Conservation (phyloP, 2,888 invertebrate genomes). For the Callosobruchus maculatus region DNA sequence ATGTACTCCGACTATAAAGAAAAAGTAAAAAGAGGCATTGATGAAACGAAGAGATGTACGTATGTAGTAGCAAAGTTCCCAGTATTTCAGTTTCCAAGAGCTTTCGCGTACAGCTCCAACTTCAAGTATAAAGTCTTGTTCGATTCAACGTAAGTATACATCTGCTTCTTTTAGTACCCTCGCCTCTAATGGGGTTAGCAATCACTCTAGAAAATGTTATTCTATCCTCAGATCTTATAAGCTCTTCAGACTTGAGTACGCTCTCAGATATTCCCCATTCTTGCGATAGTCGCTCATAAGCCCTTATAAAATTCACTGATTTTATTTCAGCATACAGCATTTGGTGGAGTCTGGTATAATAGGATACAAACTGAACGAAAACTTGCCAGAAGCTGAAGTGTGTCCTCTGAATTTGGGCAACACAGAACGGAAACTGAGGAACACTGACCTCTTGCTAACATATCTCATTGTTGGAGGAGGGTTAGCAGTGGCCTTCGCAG, state of each 20-base stretch:
- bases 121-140: constrained; percentile 61
- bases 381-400: constrained; percentile 71
- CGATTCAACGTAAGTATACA: constrained; percentile 63
- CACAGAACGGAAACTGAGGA: constrained; percentile 72
- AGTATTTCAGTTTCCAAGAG: constrained; percentile 63
- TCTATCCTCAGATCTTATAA: too few relatives aligned
- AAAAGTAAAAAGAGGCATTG: constrained; percentile 52
- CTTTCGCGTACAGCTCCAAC: constrained; percentile 67
- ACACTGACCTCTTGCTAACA: constrained; percentile 75
- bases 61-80: constrained; percentile 71
- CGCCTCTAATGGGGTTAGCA: too few relatives aligned
- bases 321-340: constrained; percentile 59
- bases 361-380: constrained; percentile 58
- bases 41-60: constrained; percentile 66
- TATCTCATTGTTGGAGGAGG: constrained; percentile 73
- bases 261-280: too few relatives aligned
- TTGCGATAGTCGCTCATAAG: too few relatives aligned
- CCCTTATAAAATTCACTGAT: background rate
- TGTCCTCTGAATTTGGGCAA: constrained; percentile 79
- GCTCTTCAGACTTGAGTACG: too few relatives aligned
- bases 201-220: too few relatives aligned
- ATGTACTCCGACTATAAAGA: constrained; percentile 68
- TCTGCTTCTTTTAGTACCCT: too few relatives aligned
- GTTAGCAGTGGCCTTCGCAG: constrained; percentile 59
- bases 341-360: constrained; percentile 76